Evolutionary conservation across 2,113 vertebrate species (phyloP).

Genomic region (Ranitomeya imitator): DNA sequence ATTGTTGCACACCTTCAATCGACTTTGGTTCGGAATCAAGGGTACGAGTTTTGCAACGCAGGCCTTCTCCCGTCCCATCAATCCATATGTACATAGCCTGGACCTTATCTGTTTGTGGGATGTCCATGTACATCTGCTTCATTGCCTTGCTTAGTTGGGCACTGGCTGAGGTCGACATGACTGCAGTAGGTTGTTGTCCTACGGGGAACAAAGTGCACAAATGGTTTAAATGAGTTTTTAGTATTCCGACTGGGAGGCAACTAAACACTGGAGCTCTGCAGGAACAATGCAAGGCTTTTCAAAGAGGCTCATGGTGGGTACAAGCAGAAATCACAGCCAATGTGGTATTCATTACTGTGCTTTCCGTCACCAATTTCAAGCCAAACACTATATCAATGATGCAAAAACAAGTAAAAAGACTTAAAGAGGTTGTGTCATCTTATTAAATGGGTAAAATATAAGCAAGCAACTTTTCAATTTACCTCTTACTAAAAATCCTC

Average conservation of each 20-base stretch:
- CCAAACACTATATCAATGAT: background rate
- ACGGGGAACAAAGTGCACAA: conserved; percentile 58
- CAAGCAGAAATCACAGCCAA: background rate
- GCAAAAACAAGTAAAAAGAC: background rate
- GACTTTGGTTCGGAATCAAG: conserved; percentile 89
- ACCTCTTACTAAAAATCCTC: too few species aligned
- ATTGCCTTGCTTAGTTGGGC: conserved; percentile 87
- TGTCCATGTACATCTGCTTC: conserved; percentile 88
- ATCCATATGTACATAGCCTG: conserved; percentile 96
- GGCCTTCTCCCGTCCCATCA: conserved; percentile 88
- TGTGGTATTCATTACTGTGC: background rate
- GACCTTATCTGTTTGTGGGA: conserved; percentile 87
- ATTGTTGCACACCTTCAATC: conserved; percentile 80
- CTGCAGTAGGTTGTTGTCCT: conserved; percentile 58
- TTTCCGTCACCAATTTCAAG: background rate
- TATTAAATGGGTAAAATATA: too few species aligned
- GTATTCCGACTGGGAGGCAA: background rate
- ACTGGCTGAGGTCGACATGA: conserved; percentile 89
- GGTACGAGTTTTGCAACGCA: conserved; percentile 91
- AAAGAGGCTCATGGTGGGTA: background rate
- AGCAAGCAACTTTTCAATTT: too few species aligned
- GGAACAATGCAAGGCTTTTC: conserved; percentile 20
- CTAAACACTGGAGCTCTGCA: background rate
- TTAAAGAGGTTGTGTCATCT: too few species aligned
- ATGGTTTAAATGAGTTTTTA: conserved; percentile 14